Conservation (phyloP, 2,797 vertebrate genomes). For the Myotis daubentonii region DNA sequence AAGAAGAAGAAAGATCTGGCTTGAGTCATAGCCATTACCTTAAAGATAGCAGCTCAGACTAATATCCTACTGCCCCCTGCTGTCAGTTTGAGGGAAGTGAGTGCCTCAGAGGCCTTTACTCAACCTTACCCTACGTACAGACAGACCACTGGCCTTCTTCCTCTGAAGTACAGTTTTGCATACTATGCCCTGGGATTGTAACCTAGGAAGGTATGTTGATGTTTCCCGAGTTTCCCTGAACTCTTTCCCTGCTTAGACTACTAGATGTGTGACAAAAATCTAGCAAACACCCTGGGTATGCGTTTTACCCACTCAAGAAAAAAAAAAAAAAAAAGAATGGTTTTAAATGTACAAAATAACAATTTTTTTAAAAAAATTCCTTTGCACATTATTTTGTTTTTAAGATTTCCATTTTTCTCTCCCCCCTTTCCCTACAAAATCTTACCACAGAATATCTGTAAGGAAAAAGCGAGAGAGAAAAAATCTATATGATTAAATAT, state of each 20-base stretch:
- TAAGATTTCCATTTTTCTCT: conserved; percentile 4
- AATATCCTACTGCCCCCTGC: conserved; percentile 52
- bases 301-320: not conserved
- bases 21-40: not conserved
- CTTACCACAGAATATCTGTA: not conserved
- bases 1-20: conserved; percentile 9
- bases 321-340: not conserved
- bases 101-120: not conserved
- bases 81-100: conserved; percentile 26
- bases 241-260: not conserved
- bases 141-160: not conserved
- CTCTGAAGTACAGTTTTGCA: not conserved
- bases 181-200: not conserved
- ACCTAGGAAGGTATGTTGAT: not conserved
- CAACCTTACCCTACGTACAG: not conserved
- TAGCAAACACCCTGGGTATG: not conserved
- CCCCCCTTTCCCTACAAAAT: not conserved
- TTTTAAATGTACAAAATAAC: conserved; percentile 36
- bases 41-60: not conserved
- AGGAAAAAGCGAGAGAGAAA: conserved; percentile 23
- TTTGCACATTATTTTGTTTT: conserved; percentile 17
- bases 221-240: not conserved
- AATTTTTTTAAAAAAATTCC: conserved; percentile 48
- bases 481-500: not conserved
- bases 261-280: not conserved